These are phyloP conservation scores for Terebella lapidaria DNA, from an alignment of 2,888 invertebrate genomes.

Conservation along the genomic window DNA sequence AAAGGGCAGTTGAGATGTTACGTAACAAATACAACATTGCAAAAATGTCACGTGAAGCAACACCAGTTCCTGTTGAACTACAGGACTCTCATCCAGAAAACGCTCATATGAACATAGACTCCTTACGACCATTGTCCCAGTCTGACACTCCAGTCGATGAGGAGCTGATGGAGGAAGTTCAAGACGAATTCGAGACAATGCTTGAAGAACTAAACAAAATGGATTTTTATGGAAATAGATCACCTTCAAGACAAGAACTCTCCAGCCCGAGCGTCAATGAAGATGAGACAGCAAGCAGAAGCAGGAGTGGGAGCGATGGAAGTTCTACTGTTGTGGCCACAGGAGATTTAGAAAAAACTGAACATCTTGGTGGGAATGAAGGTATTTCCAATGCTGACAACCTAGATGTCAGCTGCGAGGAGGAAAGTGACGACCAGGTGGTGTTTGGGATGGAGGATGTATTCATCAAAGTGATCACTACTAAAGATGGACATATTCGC, in stretches of 20 bases:
- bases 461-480: constrained; percentile 1
- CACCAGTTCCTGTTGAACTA: neutral
- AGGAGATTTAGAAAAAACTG: neutral
- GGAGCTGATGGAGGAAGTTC: neutral
- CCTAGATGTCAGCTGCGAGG: neutral
- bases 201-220: neutral
- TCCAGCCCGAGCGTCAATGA: too few relatives aligned
- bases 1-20: neutral
- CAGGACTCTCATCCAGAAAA: too few relatives aligned
- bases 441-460: neutral
- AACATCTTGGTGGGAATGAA: neutral
- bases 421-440: neutral
- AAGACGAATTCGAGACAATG: neutral
- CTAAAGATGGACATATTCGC: neutral
- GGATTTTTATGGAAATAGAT: neutral
- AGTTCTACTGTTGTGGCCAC: neutral
- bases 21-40: neutral
- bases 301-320: neutral
- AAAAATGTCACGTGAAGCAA: neutral
- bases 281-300: too few relatives aligned
- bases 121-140: neutral
- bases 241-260: too few relatives aligned
- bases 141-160: neutral
- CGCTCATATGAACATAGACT: too few relatives aligned
- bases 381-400: neutral